Evolutionary conservation across 2,113 vertebrate genomes (phyloP), one percentile per base, ranked within the genome.

Genomic region (Alexandromys fortis): DNA sequence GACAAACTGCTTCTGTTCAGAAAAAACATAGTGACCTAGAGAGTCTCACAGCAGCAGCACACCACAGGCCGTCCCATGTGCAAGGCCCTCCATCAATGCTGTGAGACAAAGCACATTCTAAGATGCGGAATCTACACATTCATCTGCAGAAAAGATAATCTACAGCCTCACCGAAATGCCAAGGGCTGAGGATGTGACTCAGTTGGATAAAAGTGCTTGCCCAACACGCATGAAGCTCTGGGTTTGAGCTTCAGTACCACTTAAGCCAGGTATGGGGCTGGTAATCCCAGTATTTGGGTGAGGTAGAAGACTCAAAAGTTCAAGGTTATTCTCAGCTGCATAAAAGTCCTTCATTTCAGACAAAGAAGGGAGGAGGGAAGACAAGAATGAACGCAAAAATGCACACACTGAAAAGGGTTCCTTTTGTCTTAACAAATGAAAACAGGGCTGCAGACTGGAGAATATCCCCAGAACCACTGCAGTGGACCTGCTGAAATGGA

Each of bases 231-330:
- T 2, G 17, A 68, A 68, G 83, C 2, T 30, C 82, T 68, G 28
- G n/a, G 79, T 21, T 4, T 33, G 83, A 47, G 38, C 28, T 12
- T 10, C 16, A 49, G 63, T 1, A 49, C 19, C 61, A 67, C 9
- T 4, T 22, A 13, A 1, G 0, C 16, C 7, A 33, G 45, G 30
- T 58, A 7, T 38, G 78, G 9, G 6, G 17, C 47, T 21, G 3
- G 30, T 24, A 35, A 49, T 21, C 14, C 30, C 8, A 16, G 8
- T 26, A 30, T 1, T 28, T 2, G 16, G 24, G 24, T 3, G 10
- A 17, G 26, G 63, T 17, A 2, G 2, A 10, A 47, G 7, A 65
- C n/a, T 19, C 61, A 19, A 45, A 33, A 19, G 14, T 45, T 65
- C 14, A 58, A 26, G 22, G 26, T 1, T 38, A 38, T 26, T 12